These are phyloP conservation scores for Schizothorax lantsangensis DNA, from an alignment of 2,797 vertebrate genomes.

Conservation along the genomic window DNA sequence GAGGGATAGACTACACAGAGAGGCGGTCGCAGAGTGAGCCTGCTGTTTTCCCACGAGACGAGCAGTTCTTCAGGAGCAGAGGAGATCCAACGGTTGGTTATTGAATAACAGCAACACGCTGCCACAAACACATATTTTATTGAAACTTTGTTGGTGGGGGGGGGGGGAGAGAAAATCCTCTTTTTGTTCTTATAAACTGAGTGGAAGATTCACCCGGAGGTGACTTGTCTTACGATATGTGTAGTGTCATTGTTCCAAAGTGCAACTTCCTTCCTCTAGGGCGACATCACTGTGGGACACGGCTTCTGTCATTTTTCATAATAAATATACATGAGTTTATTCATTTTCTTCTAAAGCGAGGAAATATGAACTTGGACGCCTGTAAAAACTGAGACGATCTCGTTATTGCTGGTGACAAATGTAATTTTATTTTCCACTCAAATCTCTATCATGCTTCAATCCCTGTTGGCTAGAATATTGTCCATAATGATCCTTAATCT, in stretches of 20 bases:
- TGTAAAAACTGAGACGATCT: conserved; percentile 31
- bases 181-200: conserved; percentile 22
- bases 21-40: background rate
- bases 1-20: background rate
- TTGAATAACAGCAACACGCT: conserved; percentile 60
- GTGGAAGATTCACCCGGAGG: conserved; percentile 43
- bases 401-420: conserved; percentile 46
- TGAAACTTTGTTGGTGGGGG: conserved; percentile 31
- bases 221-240: conserved; percentile 45
- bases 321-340: conserved; percentile 59
- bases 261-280: conserved; percentile 35
- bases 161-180: background rate
- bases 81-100: conserved; percentile 17
- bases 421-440: conserved; percentile 51
- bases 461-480: conserved; percentile 41
- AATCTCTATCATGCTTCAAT: conserved; percentile 42
- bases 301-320: conserved; percentile 45
- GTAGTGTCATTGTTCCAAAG: conserved; percentile 44
- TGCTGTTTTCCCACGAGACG: conserved; percentile 39
- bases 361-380: conserved; percentile 40
- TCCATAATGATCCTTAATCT: conserved; percentile 43
- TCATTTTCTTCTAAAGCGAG: conserved; percentile 25
- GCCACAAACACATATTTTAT: conserved; percentile 44
- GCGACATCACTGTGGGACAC: conserved; percentile 35
- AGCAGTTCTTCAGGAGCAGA: background rate